phyloP scores from a whole-genome alignment of 2,888 invertebrate species.

The Crossocerus cetratus region DNA sequence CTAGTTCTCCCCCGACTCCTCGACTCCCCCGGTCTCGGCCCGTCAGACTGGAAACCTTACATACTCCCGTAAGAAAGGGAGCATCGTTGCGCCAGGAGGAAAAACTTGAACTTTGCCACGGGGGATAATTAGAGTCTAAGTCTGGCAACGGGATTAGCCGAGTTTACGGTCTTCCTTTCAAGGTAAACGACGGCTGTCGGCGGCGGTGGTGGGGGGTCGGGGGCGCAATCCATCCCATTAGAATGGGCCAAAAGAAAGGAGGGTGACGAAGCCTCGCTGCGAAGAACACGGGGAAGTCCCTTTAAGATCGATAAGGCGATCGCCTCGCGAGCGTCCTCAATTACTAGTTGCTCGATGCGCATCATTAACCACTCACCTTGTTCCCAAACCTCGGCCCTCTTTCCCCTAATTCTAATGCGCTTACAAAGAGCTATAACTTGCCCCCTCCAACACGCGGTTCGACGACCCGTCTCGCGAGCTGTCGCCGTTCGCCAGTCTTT shows the following conservation, averaged over 20 bases:
- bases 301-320: background rate
- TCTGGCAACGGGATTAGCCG: background rate
- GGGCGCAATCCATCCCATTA: background rate
- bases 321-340: background rate
- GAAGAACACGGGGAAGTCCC: background rate
- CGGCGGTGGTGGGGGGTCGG: background rate
- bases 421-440: no score
- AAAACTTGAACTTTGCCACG: background rate
- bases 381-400: background rate
- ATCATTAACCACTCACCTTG: background rate
- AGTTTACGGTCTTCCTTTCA: constrained; percentile 4
- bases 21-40: no score
- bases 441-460: no score
- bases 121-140: background rate
- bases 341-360: background rate
- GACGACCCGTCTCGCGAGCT: no score
- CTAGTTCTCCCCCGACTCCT: no score
- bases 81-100: background rate
- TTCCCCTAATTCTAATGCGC: no score
- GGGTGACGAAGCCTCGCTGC: constrained; percentile 1
- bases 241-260: background rate
- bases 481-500: no score
- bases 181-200: background rate
- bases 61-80: background rate
- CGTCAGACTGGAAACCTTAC: background rate